Base-by-base conservation (phyloP, 2,113 vertebrate species). In the Rousettus leschenaultii region DNA sequence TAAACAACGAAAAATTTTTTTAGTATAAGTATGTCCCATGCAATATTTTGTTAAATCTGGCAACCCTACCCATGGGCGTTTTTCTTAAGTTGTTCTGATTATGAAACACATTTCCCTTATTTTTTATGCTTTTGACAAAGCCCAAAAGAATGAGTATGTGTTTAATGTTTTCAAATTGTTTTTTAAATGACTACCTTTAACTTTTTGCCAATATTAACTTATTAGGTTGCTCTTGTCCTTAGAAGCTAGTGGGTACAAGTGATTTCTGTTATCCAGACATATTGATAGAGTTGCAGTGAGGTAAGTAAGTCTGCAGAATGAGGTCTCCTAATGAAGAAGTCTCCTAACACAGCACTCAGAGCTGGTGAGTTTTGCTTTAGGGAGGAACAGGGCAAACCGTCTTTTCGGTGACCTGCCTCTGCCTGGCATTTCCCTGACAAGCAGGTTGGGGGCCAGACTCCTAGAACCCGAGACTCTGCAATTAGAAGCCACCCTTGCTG, bases 101-200 rank as follows among this genome's bases (percentile, higher is more conserved):
- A 77, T 87, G 65, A 87, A 96, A 71, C 57, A 57, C 16, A 38
- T 84, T n/a, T 65, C 45, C 14, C 6, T 71, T 71, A 38, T 45
- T 82, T 86, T 70, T 40, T 80, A 63, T 61, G 22, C 38, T 88
- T 95, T 91, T 86, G n/a, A 93, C 30, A 40, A 77, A 95, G n/a
- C 2, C 51, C 35, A 7, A 26, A 71, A 96, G 7, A 89, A 10
- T 0, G 1, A 43, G 74, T 35, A 55, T 14, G 21, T 68, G 15
- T 80, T 97, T 30, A 24, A 15, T 74, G 51, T 89, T 95, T 92
- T 82, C 35, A 53, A 78, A 33, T 63, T 92, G 38, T 61, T 89
- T 89, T 75, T 90, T 57, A 84, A 86, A 86, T 61, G 77, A 63
- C 65, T 43, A 0, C 40, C 59, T 93, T 88, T 78, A 74, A 73